Evolutionary conservation across 2,113 vertebrate genomes (phyloP).

Genomic region (Carollia perspicillata): DNA sequence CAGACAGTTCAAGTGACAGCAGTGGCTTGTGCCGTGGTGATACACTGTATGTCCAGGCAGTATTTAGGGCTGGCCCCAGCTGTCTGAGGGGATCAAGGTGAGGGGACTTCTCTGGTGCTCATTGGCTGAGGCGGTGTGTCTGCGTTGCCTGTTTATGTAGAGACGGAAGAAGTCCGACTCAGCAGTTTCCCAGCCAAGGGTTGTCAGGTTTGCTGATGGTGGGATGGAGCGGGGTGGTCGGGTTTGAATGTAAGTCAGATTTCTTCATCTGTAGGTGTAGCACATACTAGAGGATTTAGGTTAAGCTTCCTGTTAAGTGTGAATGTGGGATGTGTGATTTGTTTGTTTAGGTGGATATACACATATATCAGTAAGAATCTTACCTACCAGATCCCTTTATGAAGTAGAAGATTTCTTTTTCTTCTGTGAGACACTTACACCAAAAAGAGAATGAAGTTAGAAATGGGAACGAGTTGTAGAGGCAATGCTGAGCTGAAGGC

Average conservation of each 20-base stretch:
- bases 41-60: conserved; percentile 68
- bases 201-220: not conserved
- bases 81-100: conserved; percentile 75
- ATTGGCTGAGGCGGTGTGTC: not conserved
- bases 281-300: not conserved
- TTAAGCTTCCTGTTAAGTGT: not conserved
- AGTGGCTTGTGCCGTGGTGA: conserved; percentile 58
- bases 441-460: not conserved
- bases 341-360: not conserved
- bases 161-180: not conserved
- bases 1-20: conserved; percentile 55
- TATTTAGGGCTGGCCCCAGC: conserved; percentile 69
- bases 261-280: not conserved
- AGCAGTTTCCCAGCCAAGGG: not conserved
- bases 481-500: not conserved
- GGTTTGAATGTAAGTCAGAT: not conserved
- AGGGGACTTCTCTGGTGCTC: not conserved
- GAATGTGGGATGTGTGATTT: not conserved
- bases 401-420: not conserved
- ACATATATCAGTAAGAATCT: not conserved
- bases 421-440: not conserved
- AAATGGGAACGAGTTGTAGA: not conserved
- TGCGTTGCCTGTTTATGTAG: not conserved
- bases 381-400: not conserved
- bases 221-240: not conserved